Conservation (phyloP, 2,797 vertebrate genomes). For the Labroides dimidiatus region DNA sequence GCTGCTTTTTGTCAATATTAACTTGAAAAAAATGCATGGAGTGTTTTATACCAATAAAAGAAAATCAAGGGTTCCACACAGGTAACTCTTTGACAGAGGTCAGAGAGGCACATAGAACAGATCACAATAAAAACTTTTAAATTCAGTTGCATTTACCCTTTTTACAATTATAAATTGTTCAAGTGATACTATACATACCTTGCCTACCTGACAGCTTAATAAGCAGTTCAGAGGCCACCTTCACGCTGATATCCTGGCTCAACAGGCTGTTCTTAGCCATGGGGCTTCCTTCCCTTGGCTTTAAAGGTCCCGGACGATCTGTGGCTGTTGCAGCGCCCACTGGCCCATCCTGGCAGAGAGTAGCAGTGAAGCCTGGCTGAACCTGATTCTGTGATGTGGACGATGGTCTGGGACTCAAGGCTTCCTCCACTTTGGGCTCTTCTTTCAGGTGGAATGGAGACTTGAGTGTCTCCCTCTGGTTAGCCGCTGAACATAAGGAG, state of each 20-base stretch:
- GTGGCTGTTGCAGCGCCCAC: conserved; percentile 70
- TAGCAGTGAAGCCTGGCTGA: conserved; percentile 78
- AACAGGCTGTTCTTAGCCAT: conserved; percentile 86
- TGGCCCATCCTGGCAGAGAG: conserved; percentile 86
- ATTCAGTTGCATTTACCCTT: too few species aligned
- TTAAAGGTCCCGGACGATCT: conserved; percentile 78
- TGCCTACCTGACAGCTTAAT: conserved; percentile 97
- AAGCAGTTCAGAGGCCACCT: conserved; percentile 97
- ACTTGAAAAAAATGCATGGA: background rate
- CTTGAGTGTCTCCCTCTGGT: conserved; percentile 96
- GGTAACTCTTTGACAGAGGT: too few species aligned
- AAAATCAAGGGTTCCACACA: too few species aligned
- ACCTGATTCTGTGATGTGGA: conserved; percentile 75
- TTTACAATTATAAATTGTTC: conserved; percentile 9
- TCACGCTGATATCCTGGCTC: conserved; percentile 93
- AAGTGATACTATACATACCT: background rate
- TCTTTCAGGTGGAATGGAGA: conserved; percentile 95
- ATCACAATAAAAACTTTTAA: conserved; percentile 4
- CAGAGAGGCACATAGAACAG: conserved; percentile 11
- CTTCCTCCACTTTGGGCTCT: conserved; percentile 91
- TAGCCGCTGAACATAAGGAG: conserved; percentile 88
- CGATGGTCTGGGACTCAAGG: conserved; percentile 82
- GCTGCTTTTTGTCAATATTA: conserved; percentile 16
- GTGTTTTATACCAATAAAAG: too few species aligned
- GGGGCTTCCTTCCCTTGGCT: conserved; percentile 86